These are phyloP conservation scores for Eupelmus urozonus DNA, from an alignment of 2,888 invertebrate genomes.

Conservation along the genomic window DNA sequence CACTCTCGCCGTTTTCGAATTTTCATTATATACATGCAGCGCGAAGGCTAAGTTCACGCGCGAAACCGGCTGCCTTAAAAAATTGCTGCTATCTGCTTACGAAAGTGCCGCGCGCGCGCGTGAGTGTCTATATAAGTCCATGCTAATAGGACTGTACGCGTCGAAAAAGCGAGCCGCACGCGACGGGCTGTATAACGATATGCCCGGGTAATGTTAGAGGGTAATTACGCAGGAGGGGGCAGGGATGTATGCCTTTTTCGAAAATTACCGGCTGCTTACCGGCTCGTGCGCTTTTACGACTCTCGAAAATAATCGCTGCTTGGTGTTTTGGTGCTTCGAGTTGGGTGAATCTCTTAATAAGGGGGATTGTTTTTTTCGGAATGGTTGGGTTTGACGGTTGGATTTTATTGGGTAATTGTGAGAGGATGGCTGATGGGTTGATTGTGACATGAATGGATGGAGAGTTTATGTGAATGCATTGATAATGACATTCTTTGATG, in stretches of 20 bases:
- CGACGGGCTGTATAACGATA: conserved; percentile 24
- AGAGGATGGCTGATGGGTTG: too few species aligned
- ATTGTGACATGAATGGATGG: too few species aligned
- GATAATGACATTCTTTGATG: too few species aligned
- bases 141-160: not conserved
- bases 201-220: not conserved
- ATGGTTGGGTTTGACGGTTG: too few species aligned
- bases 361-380: too few species aligned
- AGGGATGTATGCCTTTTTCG: not conserved
- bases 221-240: not conserved
- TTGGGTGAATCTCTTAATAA: too few species aligned
- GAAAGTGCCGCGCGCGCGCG: not conserved
- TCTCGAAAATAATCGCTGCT: too few species aligned
- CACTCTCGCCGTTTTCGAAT: too few species aligned
- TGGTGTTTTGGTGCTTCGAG: too few species aligned
- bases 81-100: not conserved
- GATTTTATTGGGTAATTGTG: too few species aligned
- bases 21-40: too few species aligned
- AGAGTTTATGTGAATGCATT: too few species aligned
- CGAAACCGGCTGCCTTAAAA: not conserved
- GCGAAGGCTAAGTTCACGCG: not conserved
- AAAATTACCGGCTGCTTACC: not conserved
- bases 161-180: conserved; percentile 12
- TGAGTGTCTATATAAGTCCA: not conserved
- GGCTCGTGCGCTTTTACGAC: not conserved